Evolutionary conservation across 2,113 vertebrate species (phyloP).

Genomic region (Tachysurus fulvidraco): DNA sequence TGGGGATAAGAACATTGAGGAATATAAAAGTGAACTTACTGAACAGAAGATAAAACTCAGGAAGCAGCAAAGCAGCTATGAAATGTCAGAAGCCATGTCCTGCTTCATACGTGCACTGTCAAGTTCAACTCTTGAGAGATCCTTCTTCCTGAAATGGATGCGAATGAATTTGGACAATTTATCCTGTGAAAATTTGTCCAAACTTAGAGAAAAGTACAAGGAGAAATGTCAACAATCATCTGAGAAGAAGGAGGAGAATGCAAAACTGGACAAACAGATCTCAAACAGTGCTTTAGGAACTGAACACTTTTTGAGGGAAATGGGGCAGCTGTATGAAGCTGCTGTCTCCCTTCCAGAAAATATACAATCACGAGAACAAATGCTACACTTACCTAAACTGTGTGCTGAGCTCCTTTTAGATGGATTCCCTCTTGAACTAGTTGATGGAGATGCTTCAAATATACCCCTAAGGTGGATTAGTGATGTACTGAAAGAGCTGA

Average conservation of each 20-base stretch:
- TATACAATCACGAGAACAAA: not conserved
- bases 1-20: constrained; percentile 56
- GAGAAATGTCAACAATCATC: constrained; percentile 46
- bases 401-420: constrained; percentile 70
- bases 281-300: constrained; percentile 72
- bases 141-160: constrained; percentile 71
- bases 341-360: constrained; percentile 57
- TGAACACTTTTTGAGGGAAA: constrained; percentile 80
- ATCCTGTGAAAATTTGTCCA: constrained; percentile 49
- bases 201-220: constrained; percentile 58
- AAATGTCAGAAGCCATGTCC: constrained; percentile 58
- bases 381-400: constrained; percentile 60
- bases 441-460: constrained; percentile 76
- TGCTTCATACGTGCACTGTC: constrained; percentile 61
- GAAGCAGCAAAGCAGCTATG: constrained; percentile 40
- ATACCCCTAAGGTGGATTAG: constrained; percentile 77
- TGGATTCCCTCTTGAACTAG: constrained; percentile 78
- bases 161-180: constrained; percentile 63
- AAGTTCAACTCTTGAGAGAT: constrained; percentile 49
- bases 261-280: constrained; percentile 61
- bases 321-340: constrained; percentile 80
- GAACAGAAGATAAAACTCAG: constrained; percentile 49
- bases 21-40: constrained; percentile 58
- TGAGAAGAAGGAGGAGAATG: constrained; percentile 59
- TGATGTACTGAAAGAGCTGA: constrained; percentile 67